These are phyloP conservation scores for Philereme transversata DNA, from an alignment of 2,888 invertebrate genomes.

Conservation along the genomic window DNA sequence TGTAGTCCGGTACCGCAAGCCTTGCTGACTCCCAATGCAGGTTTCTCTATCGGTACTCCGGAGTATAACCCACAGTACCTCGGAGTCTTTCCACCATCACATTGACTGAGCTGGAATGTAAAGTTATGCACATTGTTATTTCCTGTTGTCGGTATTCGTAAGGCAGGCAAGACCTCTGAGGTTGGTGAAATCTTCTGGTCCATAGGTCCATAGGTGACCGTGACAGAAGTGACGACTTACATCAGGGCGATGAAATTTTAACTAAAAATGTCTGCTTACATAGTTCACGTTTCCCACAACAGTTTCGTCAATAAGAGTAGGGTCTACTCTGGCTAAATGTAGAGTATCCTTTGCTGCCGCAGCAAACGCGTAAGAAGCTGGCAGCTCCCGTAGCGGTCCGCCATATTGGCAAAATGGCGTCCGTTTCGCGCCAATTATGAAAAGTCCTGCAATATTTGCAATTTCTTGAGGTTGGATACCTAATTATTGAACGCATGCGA, in stretches of 20 bases:
- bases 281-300: slow-evolving; percentile 71
- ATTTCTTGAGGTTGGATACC: not conserved
- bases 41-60: slow-evolving; percentile 92
- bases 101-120: slow-evolving; percentile 86
- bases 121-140: not conserved
- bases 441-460: slow-evolving; percentile 55
- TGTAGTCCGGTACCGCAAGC: slow-evolving; percentile 99
- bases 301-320: slow-evolving; percentile 61
- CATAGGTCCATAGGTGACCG: too few species aligned
- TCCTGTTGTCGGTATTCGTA: too few species aligned
- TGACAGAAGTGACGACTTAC: too few species aligned
- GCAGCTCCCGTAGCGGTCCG: slow-evolving; percentile 63
- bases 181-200: too few species aligned
- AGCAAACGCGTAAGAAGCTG: slow-evolving; percentile 68
- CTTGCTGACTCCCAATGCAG: slow-evolving; percentile 95
- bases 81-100: slow-evolving; percentile 94
- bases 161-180: too few species aligned
- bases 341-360: slow-evolving; percentile 69
- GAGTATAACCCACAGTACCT: slow-evolving; percentile 92
- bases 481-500: too few species aligned
- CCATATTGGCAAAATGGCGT: slow-evolving; percentile 75
- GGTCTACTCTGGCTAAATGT: slow-evolving; percentile 56
- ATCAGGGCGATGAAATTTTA: not conserved
- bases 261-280: slow-evolving; percentile 52
- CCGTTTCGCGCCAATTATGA: slow-evolving; percentile 71